phyloP scores from a whole-genome alignment of 2,797 vertebrate species.

The Lates japonicus region DNA sequence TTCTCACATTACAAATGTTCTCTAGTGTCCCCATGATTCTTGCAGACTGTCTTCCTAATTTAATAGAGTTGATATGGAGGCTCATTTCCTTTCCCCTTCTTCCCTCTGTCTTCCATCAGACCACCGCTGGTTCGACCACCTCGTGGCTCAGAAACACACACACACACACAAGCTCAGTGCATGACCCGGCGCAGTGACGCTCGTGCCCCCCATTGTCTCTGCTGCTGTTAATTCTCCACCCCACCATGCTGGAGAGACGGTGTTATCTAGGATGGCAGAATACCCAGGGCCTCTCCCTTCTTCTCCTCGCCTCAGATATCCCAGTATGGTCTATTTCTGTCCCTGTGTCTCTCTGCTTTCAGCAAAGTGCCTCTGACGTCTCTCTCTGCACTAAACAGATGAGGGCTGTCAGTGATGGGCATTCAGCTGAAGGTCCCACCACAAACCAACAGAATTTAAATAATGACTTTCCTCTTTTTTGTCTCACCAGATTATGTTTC shows the following conservation, averaged over 20 bases:
- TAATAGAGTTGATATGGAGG: slow-evolving; percentile 40
- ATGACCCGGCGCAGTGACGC: slow-evolving; percentile 37
- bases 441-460: slow-evolving; percentile 60
- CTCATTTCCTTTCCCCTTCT: slow-evolving; percentile 53
- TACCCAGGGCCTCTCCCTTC: slow-evolving; percentile 75
- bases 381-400: slow-evolving; percentile 75
- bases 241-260: slow-evolving; percentile 56
- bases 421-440: slow-evolving; percentile 56
- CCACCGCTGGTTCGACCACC: slow-evolving; percentile 39
- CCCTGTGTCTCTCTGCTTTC: slow-evolving; percentile 72
- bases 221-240: slow-evolving; percentile 59
- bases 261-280: slow-evolving; percentile 78
- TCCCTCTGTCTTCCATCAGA: slow-evolving; percentile 54
- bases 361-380: slow-evolving; percentile 77
- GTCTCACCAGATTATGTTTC: slow-evolving; percentile 54
- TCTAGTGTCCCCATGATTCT: slow-evolving; percentile 19
- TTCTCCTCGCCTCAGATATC: slow-evolving; percentile 74
- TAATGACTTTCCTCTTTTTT: slow-evolving; percentile 28
- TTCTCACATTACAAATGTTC: slow-evolving; percentile 18
- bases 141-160: slow-evolving; percentile 34
- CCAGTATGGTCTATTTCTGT: slow-evolving; percentile 81
- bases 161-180: slow-evolving; percentile 19
- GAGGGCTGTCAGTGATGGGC: slow-evolving; percentile 72
- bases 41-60: slow-evolving; percentile 45
- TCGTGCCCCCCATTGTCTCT: slow-evolving; percentile 58